Evolutionary conservation across 2,113 vertebrate species (phyloP).

Genomic region (Platysteira castanea): DNA sequence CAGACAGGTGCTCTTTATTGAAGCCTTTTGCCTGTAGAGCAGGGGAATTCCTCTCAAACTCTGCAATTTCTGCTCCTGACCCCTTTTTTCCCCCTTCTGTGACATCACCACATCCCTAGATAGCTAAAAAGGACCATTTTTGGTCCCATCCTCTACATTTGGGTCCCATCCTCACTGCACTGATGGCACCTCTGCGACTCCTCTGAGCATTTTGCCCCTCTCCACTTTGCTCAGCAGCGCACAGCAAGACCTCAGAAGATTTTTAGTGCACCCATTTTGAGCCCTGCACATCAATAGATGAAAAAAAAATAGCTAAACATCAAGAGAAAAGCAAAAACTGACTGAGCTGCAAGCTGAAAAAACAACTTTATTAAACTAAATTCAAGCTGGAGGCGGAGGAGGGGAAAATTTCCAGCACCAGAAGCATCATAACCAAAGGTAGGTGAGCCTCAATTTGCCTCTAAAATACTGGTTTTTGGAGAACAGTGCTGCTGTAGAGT

Average conservation of each 20-base stretch:
- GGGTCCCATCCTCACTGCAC: not conserved
- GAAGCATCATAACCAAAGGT: not conserved
- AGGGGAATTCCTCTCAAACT: slow-evolving; percentile 58
- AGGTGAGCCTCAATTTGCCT: not conserved
- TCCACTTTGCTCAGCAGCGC: not conserved
- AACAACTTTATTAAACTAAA: not conserved
- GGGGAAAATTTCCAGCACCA: not conserved
- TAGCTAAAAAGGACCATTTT: not conserved
- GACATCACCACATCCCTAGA: not conserved
- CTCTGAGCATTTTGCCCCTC: not conserved
- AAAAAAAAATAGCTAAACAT: not conserved
- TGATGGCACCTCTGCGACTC: not conserved
- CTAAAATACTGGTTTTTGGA: not conserved
- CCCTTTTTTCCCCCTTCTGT: not conserved
- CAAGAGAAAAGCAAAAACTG: not conserved
- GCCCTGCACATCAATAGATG: not conserved
- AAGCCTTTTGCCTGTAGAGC: not conserved
- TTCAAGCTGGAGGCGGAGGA: not conserved
- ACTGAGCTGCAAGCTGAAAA: not conserved
- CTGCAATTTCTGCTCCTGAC: not conserved
- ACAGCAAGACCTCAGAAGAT: no score
- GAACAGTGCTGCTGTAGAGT: not conserved
- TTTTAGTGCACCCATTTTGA: not conserved
- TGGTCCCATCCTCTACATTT: not conserved
- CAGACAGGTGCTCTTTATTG: not conserved